Base-by-base conservation (phyloP, 2,113 vertebrate genomes). In the Caranx melampygus region DNA sequence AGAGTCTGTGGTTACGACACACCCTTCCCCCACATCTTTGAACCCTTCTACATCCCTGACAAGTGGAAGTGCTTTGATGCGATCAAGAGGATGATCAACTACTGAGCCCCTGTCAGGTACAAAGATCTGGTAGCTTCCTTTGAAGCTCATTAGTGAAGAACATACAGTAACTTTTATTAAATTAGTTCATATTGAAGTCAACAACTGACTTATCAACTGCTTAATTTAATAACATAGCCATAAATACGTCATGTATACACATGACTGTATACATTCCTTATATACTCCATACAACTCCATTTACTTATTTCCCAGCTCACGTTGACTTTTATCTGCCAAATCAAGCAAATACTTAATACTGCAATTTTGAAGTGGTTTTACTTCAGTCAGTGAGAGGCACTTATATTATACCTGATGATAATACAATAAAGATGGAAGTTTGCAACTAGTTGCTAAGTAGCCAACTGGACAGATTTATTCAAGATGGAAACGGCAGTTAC, bases 11-110 rank as follows among this genome's bases (percentile, higher is more conserved):
- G 98, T 62, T 99, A 99, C 33, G 98, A 99, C 92, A 99, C 98
- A 7, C 98, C 98, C 0, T 99, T 99, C 82, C 97, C 98, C 79
- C 97, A 99, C 90, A 96, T 99, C 86, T 99, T 98, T 82, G 98
- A 99, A 75, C 96, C 97, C 52, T 99, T 99, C 93, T 99, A 99
- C 92, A 99, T 99, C 94, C 98, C 98, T 78, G 98, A 99, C 92
- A 99, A 99, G 90, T 99, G 98, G 98, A 99, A 99, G 88, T 99
- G 98, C 88, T 99, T 99, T 65, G 98, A 99, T 2, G 97, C 96
- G 31, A 94, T 99, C 87, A 96, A 95, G 87, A 96, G 87, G 88
- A 98, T 99, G 97, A 99, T 99, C 88, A 99, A 97, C 91, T 99
- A 96, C 91, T 99, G 89, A 98, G 57, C 13, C 31, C 62, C 62